Percentiles rank a stretch among this genome's conserved stretches.
Conservation (phyloP, 2,797 vertebrate species). For the Danio aesculapii region DNA sequence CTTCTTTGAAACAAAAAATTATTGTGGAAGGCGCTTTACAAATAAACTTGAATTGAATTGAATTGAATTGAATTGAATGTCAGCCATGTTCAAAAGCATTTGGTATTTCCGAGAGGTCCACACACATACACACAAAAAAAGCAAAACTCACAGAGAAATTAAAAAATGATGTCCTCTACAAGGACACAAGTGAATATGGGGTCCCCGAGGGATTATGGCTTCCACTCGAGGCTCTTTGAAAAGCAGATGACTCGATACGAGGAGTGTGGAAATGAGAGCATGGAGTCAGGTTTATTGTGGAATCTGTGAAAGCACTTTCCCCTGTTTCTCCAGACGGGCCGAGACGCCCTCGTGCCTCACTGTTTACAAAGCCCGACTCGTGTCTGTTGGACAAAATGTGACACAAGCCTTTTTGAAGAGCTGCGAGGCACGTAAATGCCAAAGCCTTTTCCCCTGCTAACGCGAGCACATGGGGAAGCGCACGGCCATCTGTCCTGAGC, state of each 20-base stretch:
- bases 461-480: constrained; percentile 10
- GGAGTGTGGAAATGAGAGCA: not conserved
- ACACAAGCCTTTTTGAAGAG: constrained; percentile 31
- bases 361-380: constrained; percentile 15
- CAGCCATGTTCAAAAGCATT: not conserved
- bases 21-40: too few relatives aligned
- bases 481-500: constrained; percentile 30
- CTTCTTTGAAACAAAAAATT: too few relatives aligned
- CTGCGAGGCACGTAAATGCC: constrained; percentile 39
- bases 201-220: not conserved
- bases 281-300: not conserved
- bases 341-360: constrained; percentile 5
- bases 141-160: not conserved
- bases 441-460: constrained; percentile 33
- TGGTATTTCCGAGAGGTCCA: not conserved
- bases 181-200: not conserved
- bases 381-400: constrained; percentile 38
- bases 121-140: too few relatives aligned
- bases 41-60: too few relatives aligned
- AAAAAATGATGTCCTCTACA: not conserved
- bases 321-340: not conserved
- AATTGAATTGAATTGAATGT: not conserved
- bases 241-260: constrained; percentile 23
- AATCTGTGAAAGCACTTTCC: constrained; percentile 12
- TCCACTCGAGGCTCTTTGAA: constrained; percentile 18